phyloP scores from a whole-genome alignment of 2,888 invertebrate genomes.

The Schizaphis graminum region DNA sequence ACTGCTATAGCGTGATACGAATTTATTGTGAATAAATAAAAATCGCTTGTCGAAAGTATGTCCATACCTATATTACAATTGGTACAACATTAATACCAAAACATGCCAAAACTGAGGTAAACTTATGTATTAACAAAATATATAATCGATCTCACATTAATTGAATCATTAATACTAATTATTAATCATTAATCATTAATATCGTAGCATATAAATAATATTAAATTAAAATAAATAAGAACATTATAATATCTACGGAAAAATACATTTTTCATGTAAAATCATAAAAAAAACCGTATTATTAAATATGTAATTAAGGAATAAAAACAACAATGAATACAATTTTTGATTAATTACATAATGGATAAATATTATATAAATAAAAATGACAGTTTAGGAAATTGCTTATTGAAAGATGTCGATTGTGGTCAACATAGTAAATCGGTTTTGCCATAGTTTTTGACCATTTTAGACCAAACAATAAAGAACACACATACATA shows the following conservation, averaged over 20 bases:
- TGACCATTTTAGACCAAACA: constrained; percentile 17
- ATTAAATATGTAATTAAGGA: not conserved
- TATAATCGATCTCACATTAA: not conserved
- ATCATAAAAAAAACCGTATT: not conserved
- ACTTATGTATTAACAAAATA: not conserved
- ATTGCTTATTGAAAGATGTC: not conserved
- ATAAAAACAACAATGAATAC: not conserved
- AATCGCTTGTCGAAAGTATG: not conserved
- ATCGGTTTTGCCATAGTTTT: not conserved
- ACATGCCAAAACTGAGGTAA: not conserved
- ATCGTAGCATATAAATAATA: not conserved
- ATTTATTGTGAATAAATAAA: not conserved
- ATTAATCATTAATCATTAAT: too few species aligned
- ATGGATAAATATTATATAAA: not conserved
- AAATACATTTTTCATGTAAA: not conserved
- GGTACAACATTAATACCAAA: not conserved
- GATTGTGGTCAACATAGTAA: not conserved
- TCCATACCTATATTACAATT: not conserved
- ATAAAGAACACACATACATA: constrained; percentile 26
- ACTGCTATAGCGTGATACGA: not conserved
- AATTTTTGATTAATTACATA: not conserved
- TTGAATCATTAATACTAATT: too few species aligned
- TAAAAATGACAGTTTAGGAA: not conserved
- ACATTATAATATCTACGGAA: not conserved
- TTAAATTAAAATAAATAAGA: not conserved